Evolutionary conservation across 92 coral and sea anemone species (phyloP).

Genomic region (Phenganax subtilis): DNA sequence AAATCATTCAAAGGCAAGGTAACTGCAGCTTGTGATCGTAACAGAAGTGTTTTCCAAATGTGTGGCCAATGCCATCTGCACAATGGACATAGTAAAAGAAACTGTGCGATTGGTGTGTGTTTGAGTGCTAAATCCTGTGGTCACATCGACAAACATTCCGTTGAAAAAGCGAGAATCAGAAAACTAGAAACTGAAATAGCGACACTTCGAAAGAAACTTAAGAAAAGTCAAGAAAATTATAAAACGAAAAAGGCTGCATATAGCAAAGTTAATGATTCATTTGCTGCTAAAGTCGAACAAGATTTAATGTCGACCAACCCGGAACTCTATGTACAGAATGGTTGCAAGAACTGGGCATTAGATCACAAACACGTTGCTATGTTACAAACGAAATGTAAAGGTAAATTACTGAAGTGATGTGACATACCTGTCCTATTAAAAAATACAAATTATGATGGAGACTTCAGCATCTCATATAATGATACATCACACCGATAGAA

Average conservation of each 20-base stretch:
- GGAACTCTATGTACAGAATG: slow-evolving; percentile 32
- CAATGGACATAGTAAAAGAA: slow-evolving; percentile 42
- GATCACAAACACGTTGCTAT: slow-evolving; percentile 42
- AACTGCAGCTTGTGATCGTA: too few relatives aligned
- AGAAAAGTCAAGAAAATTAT: slow-evolving; percentile 26
- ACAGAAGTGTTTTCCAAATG: too few relatives aligned
- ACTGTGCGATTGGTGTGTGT: slow-evolving; percentile 35
- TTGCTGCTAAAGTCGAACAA: slow-evolving; percentile 34
- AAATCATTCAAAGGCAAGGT: too few relatives aligned
- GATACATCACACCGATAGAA: too few relatives aligned
- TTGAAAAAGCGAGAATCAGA: slow-evolving; percentile 11
- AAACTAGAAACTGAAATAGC: slow-evolving; percentile 33
- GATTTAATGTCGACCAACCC: slow-evolving; percentile 47
- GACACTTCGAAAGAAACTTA: slow-evolving; percentile 14
- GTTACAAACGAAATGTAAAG: slow-evolving; percentile 38
- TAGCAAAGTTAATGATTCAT: slow-evolving; percentile 34
- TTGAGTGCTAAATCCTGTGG: slow-evolving; percentile 36
- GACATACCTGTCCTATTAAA: slow-evolving; percentile 9
- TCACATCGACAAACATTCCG: slow-evolving; percentile 26
- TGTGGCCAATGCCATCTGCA: slow-evolving; percentile 52
- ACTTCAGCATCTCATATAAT: too few relatives aligned
- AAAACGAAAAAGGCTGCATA: slow-evolving; percentile 33
- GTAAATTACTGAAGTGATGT: slow-evolving; percentile 32
- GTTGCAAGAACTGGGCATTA: slow-evolving; percentile 51
- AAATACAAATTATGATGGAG: neutral